A percentile compares a stretch with the other conserved stretches of the same genome.
These are phyloP conservation scores for Brachystomella parvula DNA, from an alignment of 1,140 invertebrate species.

Conservation along the genomic window DNA sequence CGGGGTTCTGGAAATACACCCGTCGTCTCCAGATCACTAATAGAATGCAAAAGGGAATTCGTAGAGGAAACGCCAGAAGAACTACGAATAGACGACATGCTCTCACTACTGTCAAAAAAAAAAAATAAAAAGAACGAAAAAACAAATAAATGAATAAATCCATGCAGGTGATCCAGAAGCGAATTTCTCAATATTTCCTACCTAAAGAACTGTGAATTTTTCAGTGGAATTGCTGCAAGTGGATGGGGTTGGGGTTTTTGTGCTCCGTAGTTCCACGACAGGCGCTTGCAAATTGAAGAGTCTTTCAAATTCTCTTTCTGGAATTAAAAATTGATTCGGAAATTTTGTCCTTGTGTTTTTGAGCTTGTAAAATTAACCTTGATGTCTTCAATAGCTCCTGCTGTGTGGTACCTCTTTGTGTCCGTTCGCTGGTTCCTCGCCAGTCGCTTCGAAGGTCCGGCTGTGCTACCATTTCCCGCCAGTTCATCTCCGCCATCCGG, in stretches of 20 bases:
- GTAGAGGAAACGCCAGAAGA: conserved; percentile 36
- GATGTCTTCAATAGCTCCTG: conserved; percentile 58
- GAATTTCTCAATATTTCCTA: conserved; percentile 45
- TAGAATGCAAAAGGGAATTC: conserved; percentile 36
- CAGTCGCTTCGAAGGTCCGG: conserved; percentile 43
- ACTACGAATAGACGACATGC: conserved; percentile 38
- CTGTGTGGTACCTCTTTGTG: conserved; percentile 54
- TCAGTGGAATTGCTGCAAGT: conserved; percentile 26
- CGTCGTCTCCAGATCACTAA: conserved; percentile 34
- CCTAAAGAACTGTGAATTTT: conserved; percentile 50
- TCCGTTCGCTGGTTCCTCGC: conserved; percentile 48
- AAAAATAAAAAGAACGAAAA: conserved; percentile 11
- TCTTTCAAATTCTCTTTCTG: conserved; percentile 49
- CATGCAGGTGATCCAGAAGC: conserved; percentile 45
- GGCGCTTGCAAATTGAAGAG: conserved; percentile 54
- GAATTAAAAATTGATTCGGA: conserved; percentile 23
- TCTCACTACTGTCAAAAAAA: conserved; percentile 37
- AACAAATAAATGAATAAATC: conserved; percentile 25
- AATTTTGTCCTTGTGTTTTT: neutral
- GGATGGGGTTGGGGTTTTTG: conserved; percentile 27
- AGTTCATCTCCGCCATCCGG: conserved; percentile 8
- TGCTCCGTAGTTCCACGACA: conserved; percentile 57
- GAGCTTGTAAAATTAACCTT: conserved; percentile 44
- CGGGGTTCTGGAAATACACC: conserved; percentile 30
- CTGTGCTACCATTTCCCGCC: conserved; percentile 7